Base-by-base conservation (phyloP, 2,113 vertebrate genomes). In the Limnothrissa miodon region DNA sequence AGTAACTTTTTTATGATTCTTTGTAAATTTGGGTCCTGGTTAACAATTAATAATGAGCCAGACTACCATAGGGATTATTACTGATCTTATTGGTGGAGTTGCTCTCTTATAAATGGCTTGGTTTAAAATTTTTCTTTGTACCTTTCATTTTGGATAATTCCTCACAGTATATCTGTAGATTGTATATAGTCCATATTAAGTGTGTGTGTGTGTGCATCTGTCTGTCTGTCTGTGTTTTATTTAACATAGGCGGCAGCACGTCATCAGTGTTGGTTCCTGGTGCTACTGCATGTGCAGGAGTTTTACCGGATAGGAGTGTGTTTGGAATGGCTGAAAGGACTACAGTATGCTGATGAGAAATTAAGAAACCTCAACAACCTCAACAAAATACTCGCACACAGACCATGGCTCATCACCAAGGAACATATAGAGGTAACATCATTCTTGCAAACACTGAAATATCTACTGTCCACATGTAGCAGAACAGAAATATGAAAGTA, bases 361-460 rank as follows among this genome's bases (percentile, higher is more conserved):
- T 94, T 96, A 93, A 95, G 94, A 90, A 96, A 96, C 78, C 94
- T 96, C 85, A 96, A 95, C 0, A 95, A 96, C 90, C 95, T 96
- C 89, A 96, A 96, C 87, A 96, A 96, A 85, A 93, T 96, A 86
- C 94, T 96, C 81, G 96, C 96, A 66, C 96, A 96, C 88, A 93
- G 95, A 78, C 96, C 96, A 45, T 96, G 96, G 96, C 93, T 96
- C 17, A 93, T 96, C 90, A 96, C 95, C 0, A 96, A 96, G 92
- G 96, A 96, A 84, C 95, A 96, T 89, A 96, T 96, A 90, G 95
- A 96, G 95, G 96, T 96, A 93, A 83, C 23, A 39, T 45, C 29
- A 46, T 4, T 45, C 42, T 23, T 17, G 21, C n/a, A 53, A 17
- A 45, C 19, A 9, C 48, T 39, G 78, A 36, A 39, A 11, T 36